These are phyloP conservation scores for Amblyornis subalaris DNA, from an alignment of 2,113 vertebrate species.

Conservation along the genomic window DNA sequence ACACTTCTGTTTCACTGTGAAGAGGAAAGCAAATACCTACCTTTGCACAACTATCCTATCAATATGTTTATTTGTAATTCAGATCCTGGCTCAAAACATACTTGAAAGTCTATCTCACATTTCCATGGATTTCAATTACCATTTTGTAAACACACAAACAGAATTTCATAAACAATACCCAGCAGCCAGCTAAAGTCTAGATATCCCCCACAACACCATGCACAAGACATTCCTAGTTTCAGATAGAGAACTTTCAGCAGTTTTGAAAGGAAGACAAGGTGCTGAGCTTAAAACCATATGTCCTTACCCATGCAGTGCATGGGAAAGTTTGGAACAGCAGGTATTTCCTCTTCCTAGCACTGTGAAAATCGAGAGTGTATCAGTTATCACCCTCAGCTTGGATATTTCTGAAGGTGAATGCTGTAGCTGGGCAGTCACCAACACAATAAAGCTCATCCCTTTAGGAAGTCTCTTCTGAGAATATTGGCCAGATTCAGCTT, in stretches of 20 bases:
- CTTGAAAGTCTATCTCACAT: background rate
- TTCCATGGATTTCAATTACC: background rate
- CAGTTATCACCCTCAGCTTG: background rate
- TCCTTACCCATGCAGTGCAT: background rate
- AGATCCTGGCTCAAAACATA: background rate
- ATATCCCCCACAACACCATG: fast-evolving
- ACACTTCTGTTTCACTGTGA: background rate
- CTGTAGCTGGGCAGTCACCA: background rate
- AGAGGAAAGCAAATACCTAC: background rate
- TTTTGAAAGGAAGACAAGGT: background rate
- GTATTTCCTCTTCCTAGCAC: background rate
- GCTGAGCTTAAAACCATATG: background rate
- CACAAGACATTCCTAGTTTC: background rate
- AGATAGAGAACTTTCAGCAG: background rate
- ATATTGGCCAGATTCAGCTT: background rate
- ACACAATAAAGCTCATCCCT: background rate
- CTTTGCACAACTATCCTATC: background rate
- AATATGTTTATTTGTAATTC: background rate
- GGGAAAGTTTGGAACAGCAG: background rate
- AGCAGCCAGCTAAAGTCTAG: background rate
- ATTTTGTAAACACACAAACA: background rate
- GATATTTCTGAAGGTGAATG: background rate
- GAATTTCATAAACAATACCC: background rate
- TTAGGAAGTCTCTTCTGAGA: background rate
- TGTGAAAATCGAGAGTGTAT: background rate